Evolutionary conservation across 1,140 invertebrate species (phyloP), one percentile per base, ranked within the genome.

Genomic region (Limonius californicus): DNA sequence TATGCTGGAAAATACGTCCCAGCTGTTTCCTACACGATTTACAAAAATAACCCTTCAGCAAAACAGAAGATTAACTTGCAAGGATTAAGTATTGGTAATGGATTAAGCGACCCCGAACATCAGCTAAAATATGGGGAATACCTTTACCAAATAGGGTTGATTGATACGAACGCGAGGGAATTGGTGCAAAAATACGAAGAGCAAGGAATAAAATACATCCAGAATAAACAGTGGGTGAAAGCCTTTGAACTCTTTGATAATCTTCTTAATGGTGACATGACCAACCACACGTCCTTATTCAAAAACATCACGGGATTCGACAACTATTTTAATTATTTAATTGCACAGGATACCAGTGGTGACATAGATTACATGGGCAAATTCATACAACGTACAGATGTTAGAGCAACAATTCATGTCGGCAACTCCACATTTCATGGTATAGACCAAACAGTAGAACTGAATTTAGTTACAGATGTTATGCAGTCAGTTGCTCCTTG

Each of bases 61-160:
- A n/a, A n/a, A n/a, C n/a, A n/a, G n/a, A n/a, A n/a, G n/a, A n/a
- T n/a, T n/a, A n/a, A 88, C 65, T 71, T 90, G 0, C 83, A 86
- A 76, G 89, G 88, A 23, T 74, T 95, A 61, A 87, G 89, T 0
- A 94, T 95, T 71, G 92, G 92, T 0, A 92, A 95, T 79, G 92
- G 92, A 0, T 77, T 94, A 0, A 87, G 84, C 62, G 93, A 95
- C 78, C 92, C 92, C 0, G 78, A 85, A 19, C 85, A 89, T 73
- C 91, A 93, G 79, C 72, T 91, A 0, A 75, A 86, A 9, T 95
- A 94, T 72, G 87, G 89, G 7, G 85, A 89, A 66, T 91, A 91
- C 77, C 82, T 95, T 43, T 94, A 90, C 73, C 87, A 90, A 70
- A 75, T 91, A 43, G 92, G 92, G 0, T 77, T 94, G 1, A 77